Evolutionary conservation across 2,888 invertebrate species (phyloP), one percentile per base, ranked within the genome.

Genomic region (Epirrhoe alternata): DNA sequence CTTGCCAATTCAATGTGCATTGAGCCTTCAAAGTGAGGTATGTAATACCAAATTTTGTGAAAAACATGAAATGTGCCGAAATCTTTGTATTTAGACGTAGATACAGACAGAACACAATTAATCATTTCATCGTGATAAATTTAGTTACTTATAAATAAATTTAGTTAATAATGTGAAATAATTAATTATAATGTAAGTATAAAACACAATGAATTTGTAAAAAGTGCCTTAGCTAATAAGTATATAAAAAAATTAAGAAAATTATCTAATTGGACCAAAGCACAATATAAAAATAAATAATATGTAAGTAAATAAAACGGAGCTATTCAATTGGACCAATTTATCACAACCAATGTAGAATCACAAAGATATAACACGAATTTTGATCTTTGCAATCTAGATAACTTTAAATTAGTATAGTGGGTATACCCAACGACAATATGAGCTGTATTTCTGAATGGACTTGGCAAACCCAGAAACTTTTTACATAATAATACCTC

Each of bases 181-280:
- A 12, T 1, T 42, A 42, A 8, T 8, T 42, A 5, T 33, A 64
- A 8, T 12, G 6, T 12, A 30, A 16, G 0, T 30, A 14, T 30
- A 51, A 61, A 45, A 35, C 81, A 81, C 82, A 82, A 74, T 71
- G 65, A 69, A 74, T 74, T 75, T 72, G 68, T 78, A 78, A 80
- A 72, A 81, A 81, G 84, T 85, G 85, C 85, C 85, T 85, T 83
- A 72, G 79, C 42, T 61, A 38, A 30, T 84, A 79, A 75, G 74
- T 74, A 47, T 42, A 8, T 42, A 38, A 38, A 8, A 38, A 38
- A 45, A n/a, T 2, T 45, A 45, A 45, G 45, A 35, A 35, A 35
- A 8, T 35, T 35, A 3, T n/a, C n/a, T 8, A 3, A 35, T 35
- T 35, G 10, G 35, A 10, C 6, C 35, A 6, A 35, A 24, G 24